Conservation (phyloP, 2,888 invertebrate genomes). For the Hydriomena furcata region DNA sequence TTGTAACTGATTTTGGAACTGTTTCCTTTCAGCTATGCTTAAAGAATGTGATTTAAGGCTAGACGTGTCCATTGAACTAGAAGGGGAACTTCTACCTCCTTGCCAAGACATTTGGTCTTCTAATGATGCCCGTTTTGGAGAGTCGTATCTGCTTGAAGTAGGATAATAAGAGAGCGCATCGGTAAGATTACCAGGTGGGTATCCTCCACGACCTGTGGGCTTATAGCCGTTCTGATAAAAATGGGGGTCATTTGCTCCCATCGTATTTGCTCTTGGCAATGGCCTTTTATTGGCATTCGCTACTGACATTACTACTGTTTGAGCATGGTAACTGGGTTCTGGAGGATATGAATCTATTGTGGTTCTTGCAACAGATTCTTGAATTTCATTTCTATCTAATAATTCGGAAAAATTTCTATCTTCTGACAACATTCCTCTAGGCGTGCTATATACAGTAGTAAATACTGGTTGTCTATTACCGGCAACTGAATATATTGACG, state of each 20-base stretch:
- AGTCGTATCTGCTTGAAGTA: conserved; percentile 85
- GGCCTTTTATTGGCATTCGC: conserved; percentile 69
- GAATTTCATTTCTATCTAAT: conserved; percentile 84
- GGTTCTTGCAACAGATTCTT: conserved; percentile 60
- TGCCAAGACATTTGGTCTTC: conserved; percentile 86
- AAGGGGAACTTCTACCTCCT: conserved; percentile 83
- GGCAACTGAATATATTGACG: conserved; percentile 90
- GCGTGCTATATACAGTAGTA: conserved; percentile 89
- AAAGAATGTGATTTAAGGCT: conserved; percentile 83
- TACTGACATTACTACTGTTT: conserved; percentile 78
- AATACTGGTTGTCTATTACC: conserved; percentile 88
- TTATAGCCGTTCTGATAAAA: conserved; percentile 87
- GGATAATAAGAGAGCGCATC: conserved; percentile 93
- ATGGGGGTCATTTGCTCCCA: conserved; percentile 77
- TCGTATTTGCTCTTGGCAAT: conserved; percentile 84
- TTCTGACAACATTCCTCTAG: conserved; percentile 85
- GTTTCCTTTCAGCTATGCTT: conserved; percentile 80
- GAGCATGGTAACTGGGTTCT: conserved; percentile 83
- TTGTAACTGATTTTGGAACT: conserved; percentile 80
- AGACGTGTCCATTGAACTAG: conserved; percentile 84
- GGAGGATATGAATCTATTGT: conserved; percentile 77
- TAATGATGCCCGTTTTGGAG: conserved; percentile 79
- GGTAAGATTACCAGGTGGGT: conserved; percentile 88
- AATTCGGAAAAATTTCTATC: conserved; percentile 87
- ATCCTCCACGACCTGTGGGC: conserved; percentile 85